Base-by-base conservation (phyloP, 2,113 vertebrate species). In the Thunnus thynnus region DNA sequence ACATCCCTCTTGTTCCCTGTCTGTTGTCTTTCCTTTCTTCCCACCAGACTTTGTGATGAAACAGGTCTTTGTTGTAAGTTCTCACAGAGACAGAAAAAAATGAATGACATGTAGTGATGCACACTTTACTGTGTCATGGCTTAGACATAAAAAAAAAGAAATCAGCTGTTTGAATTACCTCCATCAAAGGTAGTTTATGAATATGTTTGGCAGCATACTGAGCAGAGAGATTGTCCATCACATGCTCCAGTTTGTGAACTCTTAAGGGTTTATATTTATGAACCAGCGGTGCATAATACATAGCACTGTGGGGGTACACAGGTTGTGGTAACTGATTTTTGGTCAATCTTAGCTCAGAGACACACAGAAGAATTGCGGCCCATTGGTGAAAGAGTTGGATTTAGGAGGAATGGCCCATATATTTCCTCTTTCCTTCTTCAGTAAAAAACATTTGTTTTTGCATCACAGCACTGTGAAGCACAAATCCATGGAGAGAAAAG, bases 101-200 rank as follows among this genome's bases (percentile, higher is more conserved):
- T 50, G 50, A 76, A 64, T 64, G 30, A 65, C 25, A 72, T 17
- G 32, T 6, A 22, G 18, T 32, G 36, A 70, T 74, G 52, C 17
- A 36, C 8, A n/a, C 22, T 41, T 11, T 61, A 56, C 51, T 51
- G 36, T 75, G 48, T 74, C 41, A 76, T 55, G n/a, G 68, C 75
- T 58, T 57, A 72, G 46, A 32, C 46, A 13, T 17, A 51, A 69
- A 57, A 72, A 68, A 5, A 14, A 14, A 67, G 54, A 54, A 61
- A 20, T 76, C 6, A 20, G 61, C 16, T 72, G 58, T 62, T 86
- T 66, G 57, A 41, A 66, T 77, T 60, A 55, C 51, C 22, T 36
- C 67, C 18, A 82, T 85, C 50, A 84, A 63, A 70, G 27, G 5
- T 65, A 69, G 25, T 63, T 10, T 41, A 10, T 14, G 41, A 3